Evolutionary conservation across 2,888 invertebrate species (phyloP).

Genomic region (Lithodes maja): DNA sequence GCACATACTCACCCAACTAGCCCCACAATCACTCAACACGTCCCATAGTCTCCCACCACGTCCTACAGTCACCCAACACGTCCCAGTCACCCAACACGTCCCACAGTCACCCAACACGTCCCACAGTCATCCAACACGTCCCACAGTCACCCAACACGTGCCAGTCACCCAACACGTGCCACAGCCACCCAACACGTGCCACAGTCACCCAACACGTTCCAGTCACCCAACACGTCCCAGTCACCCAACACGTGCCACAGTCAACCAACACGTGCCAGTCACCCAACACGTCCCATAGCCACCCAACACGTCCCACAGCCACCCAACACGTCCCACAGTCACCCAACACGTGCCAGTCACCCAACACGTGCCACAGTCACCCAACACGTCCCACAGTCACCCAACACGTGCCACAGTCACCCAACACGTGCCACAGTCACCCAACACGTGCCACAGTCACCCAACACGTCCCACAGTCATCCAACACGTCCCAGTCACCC

Average conservation of each 20-base stretch:
- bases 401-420: no score
- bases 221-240: not conserved
- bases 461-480: not conserved
- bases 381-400: no score
- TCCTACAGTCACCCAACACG: not conserved
- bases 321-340: not conserved
- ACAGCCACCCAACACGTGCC: no score
- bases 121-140: not conserved
- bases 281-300: not conserved
- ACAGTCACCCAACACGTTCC: no score
- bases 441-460: not conserved
- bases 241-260: not conserved
- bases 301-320: not conserved
- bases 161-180: no score
- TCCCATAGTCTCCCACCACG: not conserved
- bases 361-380: no score
- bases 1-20: not conserved
- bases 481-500: not conserved
- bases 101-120: not conserved
- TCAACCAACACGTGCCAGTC: not conserved
- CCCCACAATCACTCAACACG: not conserved
- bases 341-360: not conserved
- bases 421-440: no score
- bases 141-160: not conserved
- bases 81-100: not conserved